Conservation (phyloP, 30 jellyfish, hydroid and myxozoan genomes). For the Pseudorhiza aurosa region DNA sequence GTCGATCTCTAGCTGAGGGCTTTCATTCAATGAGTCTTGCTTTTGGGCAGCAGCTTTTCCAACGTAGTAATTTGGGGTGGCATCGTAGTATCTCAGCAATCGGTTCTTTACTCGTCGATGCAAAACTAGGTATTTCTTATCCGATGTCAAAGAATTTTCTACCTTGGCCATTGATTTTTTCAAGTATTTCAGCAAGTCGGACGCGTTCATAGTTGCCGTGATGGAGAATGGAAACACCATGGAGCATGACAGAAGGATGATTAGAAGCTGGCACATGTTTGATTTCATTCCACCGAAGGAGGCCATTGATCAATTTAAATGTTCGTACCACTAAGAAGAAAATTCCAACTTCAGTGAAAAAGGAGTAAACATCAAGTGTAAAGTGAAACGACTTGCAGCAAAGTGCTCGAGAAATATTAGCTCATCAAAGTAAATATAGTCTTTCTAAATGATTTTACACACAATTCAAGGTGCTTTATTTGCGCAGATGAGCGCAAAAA, state of each 20-base stretch:
- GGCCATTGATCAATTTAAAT: background rate
- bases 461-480: background rate
- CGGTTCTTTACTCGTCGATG: slow-evolving; percentile 45
- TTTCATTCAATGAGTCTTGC: background rate
- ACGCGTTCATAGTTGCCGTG: background rate
- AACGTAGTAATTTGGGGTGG: slow-evolving; percentile 12
- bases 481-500: background rate
- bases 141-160: slow-evolving; percentile 9
- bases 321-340: no score
- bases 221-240: slow-evolving; percentile 7
- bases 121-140: background rate
- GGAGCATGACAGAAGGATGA: slow-evolving; percentile 10
- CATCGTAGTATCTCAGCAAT: slow-evolving; percentile 5
- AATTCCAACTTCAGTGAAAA: background rate
- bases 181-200: slow-evolving; percentile 30
- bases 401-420: background rate
- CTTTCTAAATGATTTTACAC: background rate
- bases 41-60: slow-evolving; percentile 29
- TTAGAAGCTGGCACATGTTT: background rate
- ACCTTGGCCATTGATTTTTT: slow-evolving; percentile 27
- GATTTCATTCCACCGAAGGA: background rate
- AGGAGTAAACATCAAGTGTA: background rate
- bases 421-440: background rate
- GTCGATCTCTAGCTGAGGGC: slow-evolving; percentile 32
- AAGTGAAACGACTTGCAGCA: background rate